phyloP scores from a whole-genome alignment of 2,113 vertebrate genomes.

The Hippolais icterina region DNA sequence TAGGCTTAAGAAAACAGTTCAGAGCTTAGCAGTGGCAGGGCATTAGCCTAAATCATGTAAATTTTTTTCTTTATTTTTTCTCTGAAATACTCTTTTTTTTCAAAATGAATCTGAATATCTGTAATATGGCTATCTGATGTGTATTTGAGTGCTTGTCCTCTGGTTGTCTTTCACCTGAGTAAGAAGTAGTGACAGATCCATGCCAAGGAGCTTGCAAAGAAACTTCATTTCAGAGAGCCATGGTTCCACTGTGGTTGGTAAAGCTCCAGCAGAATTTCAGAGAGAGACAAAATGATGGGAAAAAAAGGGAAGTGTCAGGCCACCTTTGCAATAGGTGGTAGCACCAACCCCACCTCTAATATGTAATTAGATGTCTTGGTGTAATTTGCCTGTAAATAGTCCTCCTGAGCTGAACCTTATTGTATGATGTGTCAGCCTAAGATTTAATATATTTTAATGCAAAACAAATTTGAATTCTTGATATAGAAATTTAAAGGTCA shows the following conservation, averaged over 20 bases:
- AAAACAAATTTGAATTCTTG: not conserved
- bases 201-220: not conserved
- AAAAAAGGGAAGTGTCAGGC: not conserved
- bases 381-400: not conserved
- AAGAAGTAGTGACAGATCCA: not conserved
- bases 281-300: not conserved
- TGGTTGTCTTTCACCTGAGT: not conserved
- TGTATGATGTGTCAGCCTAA: not conserved
- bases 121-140: not conserved
- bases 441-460: not conserved
- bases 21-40: not conserved
- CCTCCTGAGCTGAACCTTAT: not conserved
- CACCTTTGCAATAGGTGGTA: not conserved
- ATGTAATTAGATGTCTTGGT: not conserved
- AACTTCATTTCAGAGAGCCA: not conserved
- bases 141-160: not conserved
- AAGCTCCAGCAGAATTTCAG: not conserved
- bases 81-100: not conserved
- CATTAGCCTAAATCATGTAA: not conserved
- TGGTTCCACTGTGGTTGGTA: not conserved
- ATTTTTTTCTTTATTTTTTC: not conserved
- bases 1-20: not conserved
- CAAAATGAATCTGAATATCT: not conserved
- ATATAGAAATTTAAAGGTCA: not conserved
- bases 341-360: not conserved